Evolutionary conservation across 2,888 invertebrate species (phyloP).

Genomic region (Meghimatium bilineatum): DNA sequence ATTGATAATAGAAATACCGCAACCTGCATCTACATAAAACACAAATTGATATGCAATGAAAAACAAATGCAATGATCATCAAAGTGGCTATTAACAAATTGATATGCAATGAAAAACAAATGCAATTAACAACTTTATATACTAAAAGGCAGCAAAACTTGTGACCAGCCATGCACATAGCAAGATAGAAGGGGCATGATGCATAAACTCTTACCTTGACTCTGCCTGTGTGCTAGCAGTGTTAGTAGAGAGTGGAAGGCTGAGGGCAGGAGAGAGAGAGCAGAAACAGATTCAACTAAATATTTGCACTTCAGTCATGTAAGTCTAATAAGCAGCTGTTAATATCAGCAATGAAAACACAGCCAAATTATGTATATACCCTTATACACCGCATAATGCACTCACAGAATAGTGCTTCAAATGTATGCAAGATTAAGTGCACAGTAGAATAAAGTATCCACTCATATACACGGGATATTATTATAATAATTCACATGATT

Average conservation of each 20-base stretch:
- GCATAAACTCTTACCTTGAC: constrained; percentile 35
- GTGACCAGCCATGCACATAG: constrained; percentile 8
- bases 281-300: neutral
- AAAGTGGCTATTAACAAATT: neutral
- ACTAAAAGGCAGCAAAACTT: neutral
- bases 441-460: too few relatives aligned
- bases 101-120: neutral
- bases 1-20: neutral
- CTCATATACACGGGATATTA: too few relatives aligned
- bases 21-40: neutral
- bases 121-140: neutral
- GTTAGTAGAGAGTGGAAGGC: constrained; percentile 45
- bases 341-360: neutral
- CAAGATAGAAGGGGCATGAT: neutral
- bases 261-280: constrained; percentile 24
- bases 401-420: too few relatives aligned
- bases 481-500: too few relatives aligned
- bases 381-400: neutral
- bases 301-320: neutral
- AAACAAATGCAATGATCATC: neutral
- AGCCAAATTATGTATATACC: neutral
- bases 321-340: neutral
- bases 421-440: too few relatives aligned
- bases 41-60: neutral
- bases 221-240: constrained; percentile 23